Percentiles rank a stretch among this genome's conserved stretches.
phyloP scores from a whole-genome alignment of 2,113 vertebrate species.

The Leptobrachium leishanense region DNA sequence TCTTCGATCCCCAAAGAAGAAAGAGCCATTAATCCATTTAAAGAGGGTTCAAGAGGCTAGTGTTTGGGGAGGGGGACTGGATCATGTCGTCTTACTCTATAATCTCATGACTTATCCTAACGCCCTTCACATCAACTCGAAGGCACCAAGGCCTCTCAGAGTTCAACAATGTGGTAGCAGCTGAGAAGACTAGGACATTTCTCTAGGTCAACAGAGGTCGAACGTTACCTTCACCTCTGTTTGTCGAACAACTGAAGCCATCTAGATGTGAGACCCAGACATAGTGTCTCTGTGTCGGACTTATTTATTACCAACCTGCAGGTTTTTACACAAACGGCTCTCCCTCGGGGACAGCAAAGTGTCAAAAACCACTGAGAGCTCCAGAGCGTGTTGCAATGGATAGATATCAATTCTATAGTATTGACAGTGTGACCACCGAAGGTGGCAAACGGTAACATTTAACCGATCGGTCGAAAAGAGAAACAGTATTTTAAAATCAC shows the following conservation, averaged over 20 bases:
- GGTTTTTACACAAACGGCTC: constrained; percentile 51
- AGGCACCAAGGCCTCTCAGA: constrained; percentile 15
- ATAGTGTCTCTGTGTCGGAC: constrained; percentile 47
- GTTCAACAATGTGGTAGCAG: constrained; percentile 47
- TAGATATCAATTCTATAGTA: constrained; percentile 62
- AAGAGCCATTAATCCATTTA: constrained; percentile 59
- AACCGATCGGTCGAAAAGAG: constrained; percentile 61
- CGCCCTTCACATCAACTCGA: background rate
- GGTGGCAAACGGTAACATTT: constrained; percentile 50
- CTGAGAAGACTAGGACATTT: constrained; percentile 19
- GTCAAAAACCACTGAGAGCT: constrained; percentile 22
- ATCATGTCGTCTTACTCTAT: constrained; percentile 38
- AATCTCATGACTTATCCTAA: constrained; percentile 43
- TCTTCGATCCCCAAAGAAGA: constrained; percentile 34
- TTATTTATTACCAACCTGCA: constrained; percentile 58
- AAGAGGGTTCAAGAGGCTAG: constrained; percentile 55
- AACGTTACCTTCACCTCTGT: constrained; percentile 47
- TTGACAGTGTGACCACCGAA: constrained; percentile 48
- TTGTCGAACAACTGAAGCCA: constrained; percentile 52
- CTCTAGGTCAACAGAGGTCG: constrained; percentile 41
- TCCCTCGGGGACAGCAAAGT: constrained; percentile 44
- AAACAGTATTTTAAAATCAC: constrained; percentile 60
- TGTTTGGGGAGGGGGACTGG: constrained; percentile 37
- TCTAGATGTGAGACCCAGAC: constrained; percentile 44
- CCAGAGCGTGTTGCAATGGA: constrained; percentile 51